These are phyloP conservation scores for Halcyon badia DNA, from an alignment of 2,797 vertebrate genomes.

Conservation along the genomic window DNA sequence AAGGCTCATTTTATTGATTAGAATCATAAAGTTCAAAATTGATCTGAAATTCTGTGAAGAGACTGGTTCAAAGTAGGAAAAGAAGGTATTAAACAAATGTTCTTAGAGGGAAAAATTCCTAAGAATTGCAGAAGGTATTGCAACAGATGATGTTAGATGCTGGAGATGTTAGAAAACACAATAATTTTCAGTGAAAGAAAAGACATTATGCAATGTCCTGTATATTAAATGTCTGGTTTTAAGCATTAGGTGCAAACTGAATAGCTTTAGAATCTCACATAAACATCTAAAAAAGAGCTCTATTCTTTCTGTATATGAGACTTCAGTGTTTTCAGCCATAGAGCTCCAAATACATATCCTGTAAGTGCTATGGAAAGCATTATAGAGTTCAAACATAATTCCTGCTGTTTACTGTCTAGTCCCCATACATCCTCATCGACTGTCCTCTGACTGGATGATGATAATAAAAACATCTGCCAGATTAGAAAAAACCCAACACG, in stretches of 20 bases:
- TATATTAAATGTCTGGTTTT: background rate
- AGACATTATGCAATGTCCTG: background rate
- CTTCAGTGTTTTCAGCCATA: background rate
- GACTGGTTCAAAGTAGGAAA: background rate
- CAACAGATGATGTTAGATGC: background rate
- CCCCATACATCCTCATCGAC: background rate
- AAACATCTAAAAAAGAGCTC: background rate
- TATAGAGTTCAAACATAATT: background rate
- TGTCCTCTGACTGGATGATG: background rate
- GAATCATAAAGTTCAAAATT: constrained; percentile 37
- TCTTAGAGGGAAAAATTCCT: background rate
- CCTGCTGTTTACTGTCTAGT: background rate
- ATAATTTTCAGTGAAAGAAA: background rate
- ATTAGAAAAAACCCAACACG: background rate
- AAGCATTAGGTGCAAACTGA: background rate
- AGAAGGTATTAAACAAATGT: background rate
- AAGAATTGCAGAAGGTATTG: background rate
- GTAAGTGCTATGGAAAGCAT: background rate
- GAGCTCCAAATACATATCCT: background rate
- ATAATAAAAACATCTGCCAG: constrained; percentile 14
- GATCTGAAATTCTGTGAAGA: background rate
- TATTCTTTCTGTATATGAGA: background rate
- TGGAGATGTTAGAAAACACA: background rate
- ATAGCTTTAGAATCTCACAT: background rate
- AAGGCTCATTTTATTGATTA: constrained; percentile 22